These are phyloP conservation scores for Pimpla rufipes DNA, from an alignment of 2,888 invertebrate genomes.

Conservation along the genomic window DNA sequence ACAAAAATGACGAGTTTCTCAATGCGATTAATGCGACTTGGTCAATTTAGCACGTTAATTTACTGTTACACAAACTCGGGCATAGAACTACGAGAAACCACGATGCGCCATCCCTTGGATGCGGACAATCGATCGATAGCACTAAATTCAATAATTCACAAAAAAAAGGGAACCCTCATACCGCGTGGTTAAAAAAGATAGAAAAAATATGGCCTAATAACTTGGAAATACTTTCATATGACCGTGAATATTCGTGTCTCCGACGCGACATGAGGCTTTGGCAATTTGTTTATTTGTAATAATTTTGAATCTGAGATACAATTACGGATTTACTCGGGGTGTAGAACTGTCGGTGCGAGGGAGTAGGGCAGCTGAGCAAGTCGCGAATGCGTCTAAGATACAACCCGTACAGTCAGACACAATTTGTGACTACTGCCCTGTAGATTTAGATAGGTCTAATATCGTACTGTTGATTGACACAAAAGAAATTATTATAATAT, in stretches of 20 bases:
- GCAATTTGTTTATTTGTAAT: constrained; percentile 28
- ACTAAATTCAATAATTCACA: constrained; percentile 5
- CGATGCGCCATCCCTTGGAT: not conserved
- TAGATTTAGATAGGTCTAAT: constrained; percentile 79
- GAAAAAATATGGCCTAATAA: constrained; percentile 63
- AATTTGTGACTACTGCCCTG: constrained; percentile 80
- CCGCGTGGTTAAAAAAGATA: constrained; percentile 23
- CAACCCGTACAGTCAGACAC: constrained; percentile 77
- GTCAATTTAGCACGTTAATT: not conserved
- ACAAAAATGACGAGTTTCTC: not conserved
- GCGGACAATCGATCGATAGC: constrained; percentile 30
- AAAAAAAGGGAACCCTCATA: constrained; percentile 19
- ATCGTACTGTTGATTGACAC: constrained; percentile 56
- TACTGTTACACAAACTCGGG: not conserved
- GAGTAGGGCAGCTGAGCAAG: constrained; percentile 1
- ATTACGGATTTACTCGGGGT: constrained; percentile 23
- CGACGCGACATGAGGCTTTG: constrained; percentile 7
- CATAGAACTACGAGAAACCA: not conserved
- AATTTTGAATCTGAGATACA: constrained; percentile 48
- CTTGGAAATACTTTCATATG: constrained; percentile 48
- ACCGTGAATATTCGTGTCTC: constrained; percentile 31
- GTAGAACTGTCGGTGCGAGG: not conserved
- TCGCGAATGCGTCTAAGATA: constrained; percentile 32
- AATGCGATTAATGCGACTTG: not conserved
- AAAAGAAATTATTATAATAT: constrained; percentile 16